Conservation (phyloP, 1,140 invertebrate species). For the Telenomus remus region DNA sequence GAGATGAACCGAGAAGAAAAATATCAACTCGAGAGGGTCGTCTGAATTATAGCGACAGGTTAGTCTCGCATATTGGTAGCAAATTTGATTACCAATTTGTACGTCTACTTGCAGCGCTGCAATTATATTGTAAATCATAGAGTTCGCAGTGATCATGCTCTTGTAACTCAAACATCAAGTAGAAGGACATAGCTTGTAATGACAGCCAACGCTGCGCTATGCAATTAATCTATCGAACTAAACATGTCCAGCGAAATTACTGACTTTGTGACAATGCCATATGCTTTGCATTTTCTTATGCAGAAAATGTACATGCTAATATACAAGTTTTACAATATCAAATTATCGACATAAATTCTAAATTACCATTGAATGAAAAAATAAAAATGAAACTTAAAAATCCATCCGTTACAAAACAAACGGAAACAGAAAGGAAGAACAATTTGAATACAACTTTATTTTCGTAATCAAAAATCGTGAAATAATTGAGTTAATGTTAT, state of each 20-base stretch:
- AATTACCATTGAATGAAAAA: too few species aligned
- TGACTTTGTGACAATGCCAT: conserved; percentile 3
- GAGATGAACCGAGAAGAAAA: neutral
- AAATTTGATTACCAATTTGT: conserved; percentile 31
- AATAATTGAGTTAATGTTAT: too few species aligned
- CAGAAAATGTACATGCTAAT: too few species aligned
- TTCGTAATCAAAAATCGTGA: too few species aligned
- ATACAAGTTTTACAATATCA: too few species aligned
- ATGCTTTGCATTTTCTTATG: neutral
- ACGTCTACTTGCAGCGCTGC: conserved; percentile 29
- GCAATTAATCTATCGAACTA: conserved; percentile 32
- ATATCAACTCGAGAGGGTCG: conserved; percentile 6
- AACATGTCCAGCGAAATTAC: too few species aligned
- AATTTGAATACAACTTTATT: too few species aligned
- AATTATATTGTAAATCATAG: conserved; percentile 45
- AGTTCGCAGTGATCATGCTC: conserved; percentile 18
- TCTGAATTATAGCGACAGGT: conserved; percentile 3
- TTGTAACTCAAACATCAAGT: conserved; percentile 37
- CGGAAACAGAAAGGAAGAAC: too few species aligned
- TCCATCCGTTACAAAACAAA: too few species aligned
- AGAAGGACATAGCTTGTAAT: conserved; percentile 33
- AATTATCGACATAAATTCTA: too few species aligned
- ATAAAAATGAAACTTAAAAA: too few species aligned
- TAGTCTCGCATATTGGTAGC: conserved; percentile 26
- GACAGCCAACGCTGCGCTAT: conserved; percentile 20